Conservation (phyloP, 2,888 invertebrate species). For the Invenusta paracnida region DNA sequence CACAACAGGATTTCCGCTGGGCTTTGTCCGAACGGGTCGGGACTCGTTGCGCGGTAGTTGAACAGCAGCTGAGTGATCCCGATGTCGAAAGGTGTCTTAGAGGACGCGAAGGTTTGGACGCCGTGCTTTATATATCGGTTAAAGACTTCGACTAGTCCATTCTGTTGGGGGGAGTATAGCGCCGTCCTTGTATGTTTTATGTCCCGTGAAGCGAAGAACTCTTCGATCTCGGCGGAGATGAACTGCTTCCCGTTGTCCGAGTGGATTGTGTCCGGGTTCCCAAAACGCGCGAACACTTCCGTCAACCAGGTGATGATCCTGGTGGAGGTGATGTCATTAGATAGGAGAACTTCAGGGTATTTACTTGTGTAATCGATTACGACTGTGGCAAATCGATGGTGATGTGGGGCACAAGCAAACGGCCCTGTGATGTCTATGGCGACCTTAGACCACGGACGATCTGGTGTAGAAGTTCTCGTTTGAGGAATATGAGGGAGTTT, state of each 20-base stretch:
- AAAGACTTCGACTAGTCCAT: too few species aligned
- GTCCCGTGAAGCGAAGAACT: not conserved
- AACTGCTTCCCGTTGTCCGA: not conserved
- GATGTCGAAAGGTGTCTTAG: too few species aligned
- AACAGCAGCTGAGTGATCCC: too few species aligned
- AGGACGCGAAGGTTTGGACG: too few species aligned
- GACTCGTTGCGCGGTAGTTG: too few species aligned
- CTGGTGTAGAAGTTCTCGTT: not conserved
- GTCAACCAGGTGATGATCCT: not conserved
- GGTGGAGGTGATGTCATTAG: not conserved
- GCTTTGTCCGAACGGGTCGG: too few species aligned
- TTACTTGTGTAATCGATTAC: not conserved
- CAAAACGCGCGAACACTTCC: too few species aligned
- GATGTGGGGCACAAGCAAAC: not conserved
- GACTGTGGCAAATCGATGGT: not conserved
- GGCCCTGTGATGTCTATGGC: slow-evolving; percentile 27
- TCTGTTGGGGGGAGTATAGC: too few species aligned
- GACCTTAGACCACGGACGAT: slow-evolving; percentile 33
- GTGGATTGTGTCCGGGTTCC: not conserved
- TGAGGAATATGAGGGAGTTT: not conserved
- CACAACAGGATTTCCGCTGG: too few species aligned
- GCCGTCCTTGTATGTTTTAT: too few species aligned
- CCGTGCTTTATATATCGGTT: too few species aligned
- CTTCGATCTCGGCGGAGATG: not conserved
- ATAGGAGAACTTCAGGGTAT: not conserved